Percentiles rank a stretch among this genome's conserved stretches.
These are phyloP conservation scores for Xiphias gladius DNA, from an alignment of 2,113 vertebrate genomes.

Conservation along the genomic window DNA sequence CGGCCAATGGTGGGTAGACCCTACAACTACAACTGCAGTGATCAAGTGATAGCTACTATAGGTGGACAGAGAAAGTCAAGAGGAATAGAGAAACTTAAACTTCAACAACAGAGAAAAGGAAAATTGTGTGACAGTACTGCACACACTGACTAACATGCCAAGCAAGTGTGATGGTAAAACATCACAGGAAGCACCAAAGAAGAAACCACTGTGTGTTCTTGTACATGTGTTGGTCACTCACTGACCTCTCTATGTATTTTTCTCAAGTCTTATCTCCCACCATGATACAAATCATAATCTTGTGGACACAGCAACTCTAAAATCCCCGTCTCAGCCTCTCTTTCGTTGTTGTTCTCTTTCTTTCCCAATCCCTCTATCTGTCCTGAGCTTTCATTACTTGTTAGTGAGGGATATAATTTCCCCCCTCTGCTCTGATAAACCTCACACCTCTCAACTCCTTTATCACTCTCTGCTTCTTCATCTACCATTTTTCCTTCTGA, in stretches of 20 bases:
- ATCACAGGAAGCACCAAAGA: too few species aligned
- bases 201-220: too few species aligned
- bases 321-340: background rate
- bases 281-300: constrained; percentile 19
- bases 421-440: constrained; percentile 16
- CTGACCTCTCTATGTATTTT: constrained; percentile 3
- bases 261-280: constrained; percentile 17
- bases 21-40: too few species aligned
- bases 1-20: background rate
- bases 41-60: too few species aligned
- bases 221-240: background rate
- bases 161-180: background rate
- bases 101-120: too few species aligned
- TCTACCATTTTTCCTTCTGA: constrained; percentile 11
- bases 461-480: constrained; percentile 17
- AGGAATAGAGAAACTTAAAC: too few species aligned
- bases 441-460: constrained; percentile 9
- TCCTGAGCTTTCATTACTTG: constrained; percentile 27
- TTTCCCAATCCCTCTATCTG: background rate
- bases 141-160: constrained; percentile 2
- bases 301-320: background rate
- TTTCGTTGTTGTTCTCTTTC: background rate
- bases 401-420: constrained; percentile 29
- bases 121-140: too few species aligned
- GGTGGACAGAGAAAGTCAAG: too few species aligned